Evolutionary conservation across 2,888 invertebrate species (phyloP).

Genomic region (Oxycera nigricornis): DNA sequence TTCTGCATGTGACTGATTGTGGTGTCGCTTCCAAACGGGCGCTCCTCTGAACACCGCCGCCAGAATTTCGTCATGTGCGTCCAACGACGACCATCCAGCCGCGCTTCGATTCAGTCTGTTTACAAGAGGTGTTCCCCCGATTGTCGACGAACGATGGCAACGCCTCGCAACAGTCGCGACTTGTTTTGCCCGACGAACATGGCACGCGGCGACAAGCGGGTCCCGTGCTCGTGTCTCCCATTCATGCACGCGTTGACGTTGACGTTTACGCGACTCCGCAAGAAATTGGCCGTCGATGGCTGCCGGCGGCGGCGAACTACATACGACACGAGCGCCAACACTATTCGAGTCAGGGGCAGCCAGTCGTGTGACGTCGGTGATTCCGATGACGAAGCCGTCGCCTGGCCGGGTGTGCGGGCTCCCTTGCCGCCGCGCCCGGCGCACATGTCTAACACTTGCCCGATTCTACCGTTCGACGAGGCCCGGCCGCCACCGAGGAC

Average conservation of each 20-base stretch:
- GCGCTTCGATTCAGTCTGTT: too few species aligned
- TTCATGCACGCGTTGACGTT: constrained; percentile 20
- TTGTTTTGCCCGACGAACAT: constrained; percentile 13
- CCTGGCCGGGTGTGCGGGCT: not conserved
- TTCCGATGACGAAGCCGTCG: constrained; percentile 28
- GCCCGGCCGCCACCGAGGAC: not conserved
- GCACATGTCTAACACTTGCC: not conserved
- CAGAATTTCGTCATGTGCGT: too few species aligned
- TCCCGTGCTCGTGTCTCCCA: constrained; percentile 34
- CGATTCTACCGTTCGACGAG: not conserved
- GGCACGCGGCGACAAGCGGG: constrained; percentile 20
- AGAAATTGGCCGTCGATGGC: constrained; percentile 1
- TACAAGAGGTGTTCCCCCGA: not conserved
- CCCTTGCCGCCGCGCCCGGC: too few species aligned
- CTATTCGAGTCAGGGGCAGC: not conserved
- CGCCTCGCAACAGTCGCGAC: not conserved
- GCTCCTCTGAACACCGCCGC: too few species aligned
- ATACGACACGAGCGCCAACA: constrained; percentile 8
- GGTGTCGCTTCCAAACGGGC: too few species aligned
- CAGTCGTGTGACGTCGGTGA: constrained; percentile 34
- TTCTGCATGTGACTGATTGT: too few species aligned
- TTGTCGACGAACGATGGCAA: constrained; percentile 3
- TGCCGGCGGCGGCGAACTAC: not conserved
- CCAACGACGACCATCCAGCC: too few species aligned
- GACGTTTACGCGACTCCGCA: constrained; percentile 23